phyloP scores from a whole-genome alignment of 2,888 invertebrate species.

The Tachina fera region DNA sequence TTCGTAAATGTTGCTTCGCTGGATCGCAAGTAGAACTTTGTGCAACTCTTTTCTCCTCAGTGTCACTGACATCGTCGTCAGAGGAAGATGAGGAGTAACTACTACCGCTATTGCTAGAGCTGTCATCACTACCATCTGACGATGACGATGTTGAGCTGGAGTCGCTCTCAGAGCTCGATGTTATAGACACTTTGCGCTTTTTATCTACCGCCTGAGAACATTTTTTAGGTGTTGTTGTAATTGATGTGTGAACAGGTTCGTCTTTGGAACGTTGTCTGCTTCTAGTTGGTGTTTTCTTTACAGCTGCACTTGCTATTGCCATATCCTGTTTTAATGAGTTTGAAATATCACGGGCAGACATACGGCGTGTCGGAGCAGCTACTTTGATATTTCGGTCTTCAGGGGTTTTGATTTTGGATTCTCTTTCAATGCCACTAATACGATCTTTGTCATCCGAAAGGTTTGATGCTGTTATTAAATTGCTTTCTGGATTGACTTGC shows the following conservation, averaged over 20 bases:
- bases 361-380: constrained; percentile 73
- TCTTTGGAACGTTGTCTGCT: constrained; percentile 77
- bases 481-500: constrained; percentile 75
- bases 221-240: constrained; percentile 63
- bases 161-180: constrained; percentile 79
- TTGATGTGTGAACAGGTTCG: constrained; percentile 47
- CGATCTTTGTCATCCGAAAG: constrained; percentile 72
- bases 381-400: constrained; percentile 72
- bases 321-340: constrained; percentile 37
- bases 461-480: constrained; percentile 20
- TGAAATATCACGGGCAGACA: constrained; percentile 73
- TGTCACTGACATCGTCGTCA: constrained; percentile 71
- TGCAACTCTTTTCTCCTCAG: constrained; percentile 68
- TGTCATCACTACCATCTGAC: constrained; percentile 77
- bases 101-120: constrained; percentile 76
- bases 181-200: constrained; percentile 75
- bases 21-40: constrained; percentile 60
- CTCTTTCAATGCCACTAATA: constrained; percentile 76
- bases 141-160: constrained; percentile 76
- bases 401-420: constrained; percentile 80
- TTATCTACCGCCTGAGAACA: constrained; percentile 71
- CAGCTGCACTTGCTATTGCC: constrained; percentile 2
- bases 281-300: constrained; percentile 65
- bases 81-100: constrained; percentile 75
- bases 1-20: constrained; percentile 77